phyloP scores from a whole-genome alignment of 53 echinoderm and acorn worm species.

The Temnopleurus reevesii region DNA sequence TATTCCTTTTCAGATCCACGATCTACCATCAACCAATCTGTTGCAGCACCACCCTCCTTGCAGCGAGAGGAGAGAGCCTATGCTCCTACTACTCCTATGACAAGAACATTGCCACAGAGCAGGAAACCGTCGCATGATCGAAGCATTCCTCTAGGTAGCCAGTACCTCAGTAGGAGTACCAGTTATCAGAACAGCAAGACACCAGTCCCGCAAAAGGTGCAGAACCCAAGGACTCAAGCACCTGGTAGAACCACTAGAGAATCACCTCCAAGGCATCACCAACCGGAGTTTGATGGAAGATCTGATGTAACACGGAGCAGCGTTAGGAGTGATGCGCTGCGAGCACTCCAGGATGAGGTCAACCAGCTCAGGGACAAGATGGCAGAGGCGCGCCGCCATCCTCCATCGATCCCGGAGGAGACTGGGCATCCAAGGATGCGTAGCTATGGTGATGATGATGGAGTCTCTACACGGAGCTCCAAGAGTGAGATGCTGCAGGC shows the following conservation, averaged over 20 bases:
- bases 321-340: conserved; percentile 64
- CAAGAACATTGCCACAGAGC: neutral
- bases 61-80: conserved; percentile 15
- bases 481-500: conserved; percentile 76
- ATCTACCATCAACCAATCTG: neutral
- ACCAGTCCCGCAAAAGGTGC: neutral
- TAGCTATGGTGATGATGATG: conserved; percentile 36
- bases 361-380: conserved; percentile 64
- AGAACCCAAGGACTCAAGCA: neutral
- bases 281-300: conserved; percentile 44
- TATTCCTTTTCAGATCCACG: conserved; percentile 32
- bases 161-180: conserved; percentile 32
- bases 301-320: conserved; percentile 74
- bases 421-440: conserved; percentile 12
- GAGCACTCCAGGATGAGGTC: conserved; percentile 72
- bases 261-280: neutral
- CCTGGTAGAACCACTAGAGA: neutral
- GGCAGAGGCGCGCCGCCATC: conserved; percentile 40
- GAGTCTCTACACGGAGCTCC: conserved; percentile 50
- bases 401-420: conserved; percentile 24
- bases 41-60: neutral
- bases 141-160: conserved; percentile 33
- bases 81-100: neutral
- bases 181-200: neutral
- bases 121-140: neutral